A percentile compares a stretch with the other conserved stretches of the same genome.
Evolutionary conservation across 1,140 invertebrate genomes (phyloP).

Genomic region (Drosophila sucinea): DNA sequence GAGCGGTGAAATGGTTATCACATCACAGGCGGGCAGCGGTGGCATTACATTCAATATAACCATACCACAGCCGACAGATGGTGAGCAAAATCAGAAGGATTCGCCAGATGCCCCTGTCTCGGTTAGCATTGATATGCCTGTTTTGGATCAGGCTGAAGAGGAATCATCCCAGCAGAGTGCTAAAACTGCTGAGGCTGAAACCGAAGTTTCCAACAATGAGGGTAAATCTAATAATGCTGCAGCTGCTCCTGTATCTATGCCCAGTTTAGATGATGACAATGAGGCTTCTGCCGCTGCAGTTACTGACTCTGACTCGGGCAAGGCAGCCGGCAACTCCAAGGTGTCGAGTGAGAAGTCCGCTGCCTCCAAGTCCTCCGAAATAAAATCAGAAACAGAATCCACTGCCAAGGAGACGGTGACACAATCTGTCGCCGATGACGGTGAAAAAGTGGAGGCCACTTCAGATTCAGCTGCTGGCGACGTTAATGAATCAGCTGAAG

Average conservation of each 20-base stretch:
- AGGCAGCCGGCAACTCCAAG: conserved; percentile 10
- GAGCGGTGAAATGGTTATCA: conserved; percentile 76
- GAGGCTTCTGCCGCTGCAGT: conserved; percentile 52
- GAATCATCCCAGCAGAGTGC: conserved; percentile 62
- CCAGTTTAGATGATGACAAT: conserved; percentile 81
- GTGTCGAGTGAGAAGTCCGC: conserved; percentile 3
- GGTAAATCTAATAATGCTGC: conserved; percentile 45
- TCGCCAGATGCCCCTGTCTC: conserved; percentile 71
- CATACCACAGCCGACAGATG: conserved; percentile 72
- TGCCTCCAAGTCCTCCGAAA: conserved; percentile 1
- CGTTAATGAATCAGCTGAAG: conserved; percentile 45
- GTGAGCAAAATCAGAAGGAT: conserved; percentile 60
- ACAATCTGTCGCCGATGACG: not conserved
- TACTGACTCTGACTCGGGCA: conserved; percentile 26
- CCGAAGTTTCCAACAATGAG: conserved; percentile 33
- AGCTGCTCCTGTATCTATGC: conserved; percentile 79
- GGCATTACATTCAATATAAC: conserved; percentile 83
- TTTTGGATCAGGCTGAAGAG: conserved; percentile 78
- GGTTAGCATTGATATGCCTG: conserved; percentile 82
- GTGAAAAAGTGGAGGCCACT: conserved; percentile 39
- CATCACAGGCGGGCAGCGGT: conserved; percentile 77
- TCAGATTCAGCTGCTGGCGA: conserved; percentile 48
- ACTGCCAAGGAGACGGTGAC: conserved; percentile 24
- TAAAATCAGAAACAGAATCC: conserved; percentile 36
- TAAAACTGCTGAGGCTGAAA: conserved; percentile 32